Evolutionary conservation across 1,140 invertebrate species (phyloP).

Genomic region (Nomia melanderi): DNA sequence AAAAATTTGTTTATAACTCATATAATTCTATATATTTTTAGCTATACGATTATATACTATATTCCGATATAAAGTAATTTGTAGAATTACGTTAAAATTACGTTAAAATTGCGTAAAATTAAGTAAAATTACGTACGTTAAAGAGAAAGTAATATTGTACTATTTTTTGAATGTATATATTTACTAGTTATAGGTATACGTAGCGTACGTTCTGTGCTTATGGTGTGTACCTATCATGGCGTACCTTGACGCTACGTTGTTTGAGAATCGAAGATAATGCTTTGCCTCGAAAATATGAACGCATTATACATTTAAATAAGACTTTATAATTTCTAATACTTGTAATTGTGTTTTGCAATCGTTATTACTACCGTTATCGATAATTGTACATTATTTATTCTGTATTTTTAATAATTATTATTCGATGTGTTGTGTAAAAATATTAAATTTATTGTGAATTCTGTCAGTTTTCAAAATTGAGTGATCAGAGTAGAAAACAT

Average conservation of each 20-base stretch:
- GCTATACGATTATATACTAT: not conserved
- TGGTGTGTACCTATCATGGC: constrained; percentile 36
- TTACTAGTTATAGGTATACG: not conserved
- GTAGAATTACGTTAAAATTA: no score
- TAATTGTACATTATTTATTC: not conserved
- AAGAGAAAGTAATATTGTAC: no score
- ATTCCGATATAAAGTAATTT: not conserved
- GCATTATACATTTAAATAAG: not conserved
- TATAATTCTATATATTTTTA: not conserved
- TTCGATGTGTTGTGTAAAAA: not conserved
- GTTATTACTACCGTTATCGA: no score
- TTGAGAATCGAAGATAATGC: constrained; percentile 10
- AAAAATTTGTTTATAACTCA: not conserved
- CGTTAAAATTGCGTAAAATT: no score
- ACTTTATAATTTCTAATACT: not conserved
- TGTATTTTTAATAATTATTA: not conserved
- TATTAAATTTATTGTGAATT: not conserved
- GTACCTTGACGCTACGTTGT: constrained; percentile 62
- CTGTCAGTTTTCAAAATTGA: no score
- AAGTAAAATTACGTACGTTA: no score
- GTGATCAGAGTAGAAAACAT: no score
- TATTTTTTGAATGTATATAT: not conserved
- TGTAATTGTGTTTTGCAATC: not conserved
- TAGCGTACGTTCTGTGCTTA: not conserved
- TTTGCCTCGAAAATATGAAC: not conserved